phyloP scores from a whole-genome alignment of 2,888 invertebrate species.

The Heliconius ismenius region DNA sequence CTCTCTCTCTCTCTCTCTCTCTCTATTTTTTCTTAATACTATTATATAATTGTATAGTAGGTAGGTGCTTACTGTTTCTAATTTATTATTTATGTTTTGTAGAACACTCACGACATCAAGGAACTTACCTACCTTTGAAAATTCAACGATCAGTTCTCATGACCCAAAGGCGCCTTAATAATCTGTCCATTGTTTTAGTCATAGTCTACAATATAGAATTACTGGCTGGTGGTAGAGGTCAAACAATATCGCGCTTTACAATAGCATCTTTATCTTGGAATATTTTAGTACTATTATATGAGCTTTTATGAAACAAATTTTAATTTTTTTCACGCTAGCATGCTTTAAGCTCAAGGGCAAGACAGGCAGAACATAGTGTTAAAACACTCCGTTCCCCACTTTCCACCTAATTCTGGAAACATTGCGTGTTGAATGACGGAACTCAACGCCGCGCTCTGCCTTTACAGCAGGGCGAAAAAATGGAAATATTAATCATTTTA shows the following conservation, averaged over 20 bases:
- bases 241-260: conserved; percentile 19
- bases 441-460: too few relatives aligned
- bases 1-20: too few relatives aligned
- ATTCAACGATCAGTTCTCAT: conserved; percentile 55
- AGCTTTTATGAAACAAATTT: background rate
- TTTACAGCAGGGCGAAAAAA: too few relatives aligned
- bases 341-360: too few relatives aligned
- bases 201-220: conserved; percentile 70
- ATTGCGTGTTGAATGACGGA: too few relatives aligned
- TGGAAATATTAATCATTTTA: too few relatives aligned
- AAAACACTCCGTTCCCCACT: too few relatives aligned
- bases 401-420: too few relatives aligned
- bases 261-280: background rate
- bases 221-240: conserved; percentile 48
- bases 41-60: too few relatives aligned
- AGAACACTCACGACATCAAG: conserved; percentile 56
- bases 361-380: too few relatives aligned
- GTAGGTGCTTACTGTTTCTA: too few relatives aligned
- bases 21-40: too few relatives aligned
- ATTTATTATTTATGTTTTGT: conserved; percentile 50
- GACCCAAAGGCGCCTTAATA: conserved; percentile 53
- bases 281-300: background rate
- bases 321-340: background rate
- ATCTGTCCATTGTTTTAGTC: conserved; percentile 63
- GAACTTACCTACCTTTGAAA: conserved; percentile 61